Conservation (phyloP, 2,888 invertebrate species). For the Cartodere bifasciata region DNA sequence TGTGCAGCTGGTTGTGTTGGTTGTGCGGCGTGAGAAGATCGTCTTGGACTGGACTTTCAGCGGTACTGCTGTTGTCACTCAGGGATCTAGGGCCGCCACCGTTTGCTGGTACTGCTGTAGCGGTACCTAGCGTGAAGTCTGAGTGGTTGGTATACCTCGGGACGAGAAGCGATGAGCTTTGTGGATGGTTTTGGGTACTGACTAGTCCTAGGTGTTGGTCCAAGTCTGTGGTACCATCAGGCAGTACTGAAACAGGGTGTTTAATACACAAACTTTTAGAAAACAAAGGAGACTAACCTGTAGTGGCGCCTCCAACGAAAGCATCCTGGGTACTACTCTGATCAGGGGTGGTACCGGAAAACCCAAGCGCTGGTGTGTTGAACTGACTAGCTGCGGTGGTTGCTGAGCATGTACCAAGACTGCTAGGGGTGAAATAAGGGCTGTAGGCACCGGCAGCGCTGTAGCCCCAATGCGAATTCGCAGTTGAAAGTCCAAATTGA, state of each 20-base stretch:
- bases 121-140: constrained; percentile 49
- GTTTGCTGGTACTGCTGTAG: too few relatives aligned
- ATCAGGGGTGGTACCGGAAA: constrained; percentile 56
- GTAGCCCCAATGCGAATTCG: constrained; percentile 83
- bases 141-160: constrained; percentile 52
- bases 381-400: constrained; percentile 57
- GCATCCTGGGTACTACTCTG: constrained; percentile 41
- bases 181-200: constrained; percentile 41
- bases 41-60: constrained; percentile 73
- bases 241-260: constrained; percentile 49
- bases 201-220: constrained; percentile 58
- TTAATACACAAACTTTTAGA: too few relatives aligned
- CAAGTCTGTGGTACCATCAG: constrained; percentile 63
- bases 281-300: constrained; percentile 28
- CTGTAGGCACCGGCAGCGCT: constrained; percentile 77
- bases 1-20: constrained; percentile 48
- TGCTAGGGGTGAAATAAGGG: constrained; percentile 60
- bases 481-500: constrained; percentile 71
- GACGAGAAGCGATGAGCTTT: constrained; percentile 43
- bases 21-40: constrained; percentile 51
- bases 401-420: constrained; percentile 61
- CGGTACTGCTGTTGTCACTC: constrained; percentile 71
- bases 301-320: constrained; percentile 32
- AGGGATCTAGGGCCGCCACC: constrained; percentile 59
- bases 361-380: constrained; percentile 61